Conservation (phyloP, 2,888 invertebrate genomes). For the Hyposoter dolosus region DNA sequence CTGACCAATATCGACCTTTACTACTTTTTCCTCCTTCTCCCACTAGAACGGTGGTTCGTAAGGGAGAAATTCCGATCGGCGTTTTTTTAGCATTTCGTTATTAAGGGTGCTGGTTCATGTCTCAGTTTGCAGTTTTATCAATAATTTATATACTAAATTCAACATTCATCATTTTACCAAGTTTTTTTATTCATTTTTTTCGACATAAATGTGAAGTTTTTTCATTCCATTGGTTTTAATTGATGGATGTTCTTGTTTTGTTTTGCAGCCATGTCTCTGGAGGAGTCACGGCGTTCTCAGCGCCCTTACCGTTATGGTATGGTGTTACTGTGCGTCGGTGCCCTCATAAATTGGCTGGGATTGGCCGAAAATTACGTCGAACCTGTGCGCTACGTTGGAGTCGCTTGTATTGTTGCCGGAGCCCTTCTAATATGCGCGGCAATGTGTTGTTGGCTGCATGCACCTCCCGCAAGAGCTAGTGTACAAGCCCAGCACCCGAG, state of each 20-base stretch:
- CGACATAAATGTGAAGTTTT: not conserved
- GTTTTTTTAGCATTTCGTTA: not conserved
- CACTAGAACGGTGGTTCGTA: not conserved
- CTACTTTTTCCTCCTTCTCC: constrained; percentile 29
- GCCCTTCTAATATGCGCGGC: constrained; percentile 90
- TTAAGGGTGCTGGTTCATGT: not conserved
- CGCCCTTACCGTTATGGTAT: constrained; percentile 91
- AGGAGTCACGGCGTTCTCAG: constrained; percentile 89
- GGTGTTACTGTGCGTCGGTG: constrained; percentile 90
- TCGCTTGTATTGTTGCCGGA: constrained; percentile 91
- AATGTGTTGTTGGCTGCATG: constrained; percentile 90
- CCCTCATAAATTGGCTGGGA: constrained; percentile 91
- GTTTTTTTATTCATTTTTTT: not conserved
- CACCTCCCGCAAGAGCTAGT: constrained; percentile 80
- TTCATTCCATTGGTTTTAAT: not conserved
- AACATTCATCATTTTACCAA: not conserved
- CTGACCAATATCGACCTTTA: constrained; percentile 43
- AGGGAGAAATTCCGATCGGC: not conserved
- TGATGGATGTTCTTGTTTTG: not conserved
- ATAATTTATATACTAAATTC: not conserved
- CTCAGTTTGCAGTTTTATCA: not conserved
- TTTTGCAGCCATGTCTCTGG: constrained; percentile 88
- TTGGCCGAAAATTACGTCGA: constrained; percentile 90
- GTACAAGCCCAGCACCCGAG: constrained; percentile 77
- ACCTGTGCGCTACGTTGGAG: constrained; percentile 90